Evolutionary conservation across 1,140 invertebrate genomes (phyloP), one percentile per base, ranked within the genome.

Genomic region (Drosophila truncata): DNA sequence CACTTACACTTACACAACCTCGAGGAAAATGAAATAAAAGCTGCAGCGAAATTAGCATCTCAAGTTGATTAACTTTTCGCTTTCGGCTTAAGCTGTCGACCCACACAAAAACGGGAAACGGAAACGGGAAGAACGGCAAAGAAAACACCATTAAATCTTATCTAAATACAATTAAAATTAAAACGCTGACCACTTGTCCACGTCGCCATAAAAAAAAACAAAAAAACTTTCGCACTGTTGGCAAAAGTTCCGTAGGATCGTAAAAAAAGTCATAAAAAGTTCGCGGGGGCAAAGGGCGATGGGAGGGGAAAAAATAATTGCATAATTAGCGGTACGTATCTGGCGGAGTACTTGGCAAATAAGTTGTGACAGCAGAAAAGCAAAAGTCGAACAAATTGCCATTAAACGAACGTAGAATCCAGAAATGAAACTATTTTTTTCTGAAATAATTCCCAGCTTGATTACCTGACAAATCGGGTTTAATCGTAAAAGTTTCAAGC

Each of bases 151-250:
- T 88, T 80, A 88, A 80, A 66, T 57, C 83, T 87, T 84, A 87
- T 87, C 83, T 73, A 71, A 88, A 88, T 88, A 50, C 83, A 80
- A 87, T 87, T 88, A 80, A 80, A 83, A 74, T 78, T 88, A 77
- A 84, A 84, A 62, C 72, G 62, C 46, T 72, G 77, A 42, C 74
- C 75, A 71, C 75, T 78, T 71, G 59, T 42, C 14, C 42, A 37
- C 35, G 67, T 49, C 67, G 64, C 52, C 72, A 66, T 84, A 70
- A 87, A 82, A 84, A 54, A 84, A 54, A 60, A 27, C 13, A 23
- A 58, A 25, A 11, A 61, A 80, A 81, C 47, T 73, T 63, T 35
- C 35, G 44, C 55, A 33, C 37, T 69, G 75, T 64, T 58, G 61
- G 79, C 66, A 87, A 87, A 87, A 73, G 44, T 73, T 72, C 13